phyloP scores from a whole-genome alignment of 2,888 invertebrate species.

The Hipparchia semele region DNA sequence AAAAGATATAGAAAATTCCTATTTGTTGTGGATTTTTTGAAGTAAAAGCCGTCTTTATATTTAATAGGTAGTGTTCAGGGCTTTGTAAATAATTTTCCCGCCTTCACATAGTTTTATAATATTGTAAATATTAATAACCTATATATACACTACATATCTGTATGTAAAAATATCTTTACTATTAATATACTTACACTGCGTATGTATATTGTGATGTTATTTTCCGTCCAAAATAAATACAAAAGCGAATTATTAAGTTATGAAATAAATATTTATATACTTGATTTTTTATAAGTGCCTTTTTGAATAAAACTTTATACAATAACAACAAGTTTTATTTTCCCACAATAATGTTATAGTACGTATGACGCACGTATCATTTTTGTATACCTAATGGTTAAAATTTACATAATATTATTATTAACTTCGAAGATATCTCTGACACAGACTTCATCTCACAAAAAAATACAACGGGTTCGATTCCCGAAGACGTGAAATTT shows the following conservation, averaged over 20 bases:
- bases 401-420: no score
- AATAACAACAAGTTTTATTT: slow-evolving; percentile 39
- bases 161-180: slow-evolving; percentile 58
- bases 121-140: slow-evolving; percentile 43
- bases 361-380: neutral
- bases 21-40: no score
- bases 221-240: slow-evolving; percentile 62
- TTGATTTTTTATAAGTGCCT: slow-evolving; percentile 44
- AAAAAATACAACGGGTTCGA: no score
- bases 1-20: no score
- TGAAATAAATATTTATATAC: slow-evolving; percentile 47
- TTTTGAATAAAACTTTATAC: slow-evolving; percentile 52
- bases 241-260: slow-evolving; percentile 55
- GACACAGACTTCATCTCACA: no score
- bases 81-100: slow-evolving; percentile 41
- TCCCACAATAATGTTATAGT: slow-evolving; percentile 11
- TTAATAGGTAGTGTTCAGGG: neutral
- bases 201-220: slow-evolving; percentile 73
- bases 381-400: neutral
- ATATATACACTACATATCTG: slow-evolving; percentile 46
- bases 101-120: slow-evolving; percentile 39
- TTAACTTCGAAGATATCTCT: no score
- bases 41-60: no score
- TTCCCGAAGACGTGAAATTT: no score
- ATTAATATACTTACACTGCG: slow-evolving; percentile 57